phyloP scores from a whole-genome alignment of 2,797 vertebrate species.

The Nyctibius grandis region DNA sequence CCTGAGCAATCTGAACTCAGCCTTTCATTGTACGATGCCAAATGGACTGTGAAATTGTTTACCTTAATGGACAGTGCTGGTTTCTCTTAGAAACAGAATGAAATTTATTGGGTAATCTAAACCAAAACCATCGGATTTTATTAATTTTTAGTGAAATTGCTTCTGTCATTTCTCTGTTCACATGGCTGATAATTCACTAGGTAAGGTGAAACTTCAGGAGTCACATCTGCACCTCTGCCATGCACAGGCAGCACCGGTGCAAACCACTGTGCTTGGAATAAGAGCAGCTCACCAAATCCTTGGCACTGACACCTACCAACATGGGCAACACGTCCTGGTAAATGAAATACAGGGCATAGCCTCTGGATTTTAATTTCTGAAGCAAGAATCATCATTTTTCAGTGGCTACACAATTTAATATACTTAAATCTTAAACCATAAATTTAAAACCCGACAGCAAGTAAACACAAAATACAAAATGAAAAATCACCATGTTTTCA shows the following conservation, averaged over 20 bases:
- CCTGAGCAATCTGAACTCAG: background rate
- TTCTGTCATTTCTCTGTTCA: background rate
- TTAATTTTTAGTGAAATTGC: background rate
- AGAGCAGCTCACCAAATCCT: background rate
- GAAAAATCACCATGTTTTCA: background rate
- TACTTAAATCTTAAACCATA: background rate
- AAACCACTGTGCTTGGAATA: background rate
- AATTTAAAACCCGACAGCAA: background rate
- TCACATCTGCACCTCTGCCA: background rate
- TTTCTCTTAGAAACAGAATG: slow-evolving; percentile 9
- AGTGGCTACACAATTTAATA: background rate
- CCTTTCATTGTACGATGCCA: background rate
- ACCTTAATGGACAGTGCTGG: slow-evolving; percentile 2
- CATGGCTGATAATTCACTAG: background rate
- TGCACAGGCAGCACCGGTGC: fast-evolving
- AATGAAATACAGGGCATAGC: background rate
- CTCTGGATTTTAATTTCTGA: background rate
- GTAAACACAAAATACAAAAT: background rate
- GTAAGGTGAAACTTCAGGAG: background rate
- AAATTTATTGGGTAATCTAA: slow-evolving; percentile 17
- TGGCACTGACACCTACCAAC: background rate
- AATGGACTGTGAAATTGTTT: slow-evolving; percentile 59
- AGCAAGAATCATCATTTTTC: background rate
- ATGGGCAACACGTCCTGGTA: fast-evolving
- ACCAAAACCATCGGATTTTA: background rate